Percentiles rank a stretch among this genome's conserved stretches.
Conservation (phyloP, 2,888 invertebrate species). For the Cheilosia impressa region DNA sequence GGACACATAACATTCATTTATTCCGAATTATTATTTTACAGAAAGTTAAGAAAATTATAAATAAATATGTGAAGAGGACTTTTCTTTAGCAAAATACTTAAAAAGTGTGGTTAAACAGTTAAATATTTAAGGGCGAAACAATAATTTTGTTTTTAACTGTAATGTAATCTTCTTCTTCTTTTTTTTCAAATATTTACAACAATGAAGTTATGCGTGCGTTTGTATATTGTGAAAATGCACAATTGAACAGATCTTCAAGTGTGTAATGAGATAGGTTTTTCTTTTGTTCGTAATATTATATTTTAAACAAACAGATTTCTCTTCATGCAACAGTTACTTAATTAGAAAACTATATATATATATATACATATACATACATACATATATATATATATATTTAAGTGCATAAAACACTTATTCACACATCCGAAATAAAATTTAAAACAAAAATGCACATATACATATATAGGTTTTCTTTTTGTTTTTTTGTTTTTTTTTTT, state of each 20-base stretch:
- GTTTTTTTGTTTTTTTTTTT: constrained; percentile 7
- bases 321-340: constrained; percentile 19
- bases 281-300: constrained; percentile 2
- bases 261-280: constrained; percentile 18
- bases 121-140: not conserved
- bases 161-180: constrained; percentile 5
- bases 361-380: not conserved
- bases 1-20: constrained; percentile 50
- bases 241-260: constrained; percentile 36
- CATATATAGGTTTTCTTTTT: constrained; percentile 11
- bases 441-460: not conserved
- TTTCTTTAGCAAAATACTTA: constrained; percentile 2
- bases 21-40: constrained; percentile 46
- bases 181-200: constrained; percentile 46
- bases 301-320: constrained; percentile 11
- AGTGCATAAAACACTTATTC: constrained; percentile 45
- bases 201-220: constrained; percentile 37
- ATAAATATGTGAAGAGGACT: constrained; percentile 14
- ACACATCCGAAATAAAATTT: constrained; percentile 29
- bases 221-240: constrained; percentile 26
- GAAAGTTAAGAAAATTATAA: constrained; percentile 7
- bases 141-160: constrained; percentile 19
- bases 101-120: constrained; percentile 11
- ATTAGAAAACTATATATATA: constrained; percentile 37
- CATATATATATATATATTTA: constrained; percentile 19